Conservation (phyloP, 92 coral and sea anemone species). For the Pocillopora grandis region DNA sequence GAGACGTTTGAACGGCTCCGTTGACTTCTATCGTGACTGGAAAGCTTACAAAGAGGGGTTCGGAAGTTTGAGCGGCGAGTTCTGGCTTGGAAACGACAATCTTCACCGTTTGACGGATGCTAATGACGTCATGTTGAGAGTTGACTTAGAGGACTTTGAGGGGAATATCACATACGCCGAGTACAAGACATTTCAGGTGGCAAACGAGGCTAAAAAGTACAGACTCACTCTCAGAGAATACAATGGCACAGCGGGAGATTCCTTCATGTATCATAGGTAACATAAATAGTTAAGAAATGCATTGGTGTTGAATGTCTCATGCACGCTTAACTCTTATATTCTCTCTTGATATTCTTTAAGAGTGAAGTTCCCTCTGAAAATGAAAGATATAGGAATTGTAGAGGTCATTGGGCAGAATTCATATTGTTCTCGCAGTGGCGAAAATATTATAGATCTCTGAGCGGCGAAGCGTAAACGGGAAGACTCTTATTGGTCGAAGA, state of each 20-base stretch:
- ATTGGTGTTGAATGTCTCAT: too few species aligned
- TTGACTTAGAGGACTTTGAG: background rate
- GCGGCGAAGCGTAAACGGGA: too few species aligned
- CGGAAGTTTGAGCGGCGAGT: conserved; percentile 43
- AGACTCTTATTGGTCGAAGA: too few species aligned
- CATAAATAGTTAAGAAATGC: too few species aligned
- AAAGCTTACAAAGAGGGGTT: conserved; percentile 49
- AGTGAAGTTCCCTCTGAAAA: too few species aligned
- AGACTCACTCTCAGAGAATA: conserved; percentile 1
- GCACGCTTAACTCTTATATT: too few species aligned
- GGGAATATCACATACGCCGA: background rate
- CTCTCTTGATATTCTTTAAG: too few species aligned
- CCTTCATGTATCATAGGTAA: too few species aligned
- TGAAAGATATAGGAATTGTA: too few species aligned
- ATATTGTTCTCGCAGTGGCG: too few species aligned
- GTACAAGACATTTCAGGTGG: conserved; percentile 7
- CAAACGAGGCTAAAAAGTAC: conserved; percentile 3
- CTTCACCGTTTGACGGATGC: conserved; percentile 31
- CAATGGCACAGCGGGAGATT: background rate
- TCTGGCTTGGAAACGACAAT: conserved; percentile 57
- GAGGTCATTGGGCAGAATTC: too few species aligned
- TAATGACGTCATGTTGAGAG: background rate
- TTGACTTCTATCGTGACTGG: conserved; percentile 29
- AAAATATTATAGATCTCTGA: too few species aligned
- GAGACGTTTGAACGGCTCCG: background rate